A percentile compares a stretch with the other conserved stretches of the same genome.
Evolutionary conservation across 2,888 invertebrate genomes (phyloP).

Genomic region (Asteroscopus sphinx): DNA sequence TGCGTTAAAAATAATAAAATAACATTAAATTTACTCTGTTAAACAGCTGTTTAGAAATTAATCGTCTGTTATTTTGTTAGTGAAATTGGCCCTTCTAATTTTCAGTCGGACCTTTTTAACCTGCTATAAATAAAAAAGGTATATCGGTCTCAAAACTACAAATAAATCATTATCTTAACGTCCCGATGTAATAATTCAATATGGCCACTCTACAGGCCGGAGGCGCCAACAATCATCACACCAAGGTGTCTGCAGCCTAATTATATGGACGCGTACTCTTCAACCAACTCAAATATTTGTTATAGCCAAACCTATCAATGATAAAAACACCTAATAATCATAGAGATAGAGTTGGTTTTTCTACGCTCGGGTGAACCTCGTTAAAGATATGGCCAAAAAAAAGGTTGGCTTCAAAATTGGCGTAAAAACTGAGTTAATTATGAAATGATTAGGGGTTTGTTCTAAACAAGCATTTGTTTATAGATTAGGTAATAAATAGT

Average conservation of each 20-base stretch:
- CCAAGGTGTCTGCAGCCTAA: slow-evolving; percentile 87
- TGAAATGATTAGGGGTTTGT: slow-evolving; percentile 86
- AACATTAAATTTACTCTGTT: too few relatives aligned
- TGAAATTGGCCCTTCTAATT: too few relatives aligned
- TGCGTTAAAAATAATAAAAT: too few relatives aligned
- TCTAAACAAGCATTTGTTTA: slow-evolving; percentile 83
- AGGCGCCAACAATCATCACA: slow-evolving; percentile 85
- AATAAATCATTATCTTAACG: slow-evolving; percentile 36
- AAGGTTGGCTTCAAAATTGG: slow-evolving; percentile 76
- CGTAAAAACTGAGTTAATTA: slow-evolving; percentile 88
- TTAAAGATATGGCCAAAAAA: slow-evolving; percentile 67
- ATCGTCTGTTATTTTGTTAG: too few relatives aligned
- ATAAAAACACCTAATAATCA: slow-evolving; percentile 55
- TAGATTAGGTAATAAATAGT: slow-evolving; percentile 87
- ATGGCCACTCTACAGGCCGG: slow-evolving; percentile 69
- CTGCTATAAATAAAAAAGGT: slow-evolving; percentile 13
- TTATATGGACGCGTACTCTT: slow-evolving; percentile 84
- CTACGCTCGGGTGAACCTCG: slow-evolving; percentile 42
- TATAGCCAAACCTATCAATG: slow-evolving; percentile 59
- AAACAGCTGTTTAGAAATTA: too few relatives aligned
- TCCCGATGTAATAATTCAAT: slow-evolving; percentile 56
- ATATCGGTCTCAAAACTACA: not conserved
- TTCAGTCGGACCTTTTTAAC: too few relatives aligned
- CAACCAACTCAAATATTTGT: slow-evolving; percentile 81
- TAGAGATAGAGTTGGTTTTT: slow-evolving; percentile 60